A percentile compares a stretch with the other conserved stretches of the same genome.
Conservation (phyloP, 2,797 vertebrate genomes). For the Melanogrammus aeglefinus region DNA sequence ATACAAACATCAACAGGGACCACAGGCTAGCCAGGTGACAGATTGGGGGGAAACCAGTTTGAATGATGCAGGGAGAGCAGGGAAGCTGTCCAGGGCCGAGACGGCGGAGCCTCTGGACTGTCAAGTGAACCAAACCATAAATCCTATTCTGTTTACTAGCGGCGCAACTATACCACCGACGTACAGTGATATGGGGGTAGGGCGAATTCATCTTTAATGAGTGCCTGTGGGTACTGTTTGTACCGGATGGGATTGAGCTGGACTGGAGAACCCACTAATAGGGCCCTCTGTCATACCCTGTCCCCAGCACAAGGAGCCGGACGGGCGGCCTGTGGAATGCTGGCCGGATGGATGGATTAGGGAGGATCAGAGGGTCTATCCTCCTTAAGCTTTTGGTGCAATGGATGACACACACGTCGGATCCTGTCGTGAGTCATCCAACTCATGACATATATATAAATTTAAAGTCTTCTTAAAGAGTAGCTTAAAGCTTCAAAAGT, state of each 20-base stretch:
- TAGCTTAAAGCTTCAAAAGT: background rate
- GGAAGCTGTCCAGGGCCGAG: slow-evolving; percentile 32
- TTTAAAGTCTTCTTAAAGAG: too few species aligned
- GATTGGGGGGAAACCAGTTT: slow-evolving; percentile 36
- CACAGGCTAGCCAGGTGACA: slow-evolving; percentile 18
- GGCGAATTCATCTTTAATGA: background rate
- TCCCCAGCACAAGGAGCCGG: too few species aligned
- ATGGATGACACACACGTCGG: background rate
- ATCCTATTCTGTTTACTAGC: slow-evolving; percentile 14
- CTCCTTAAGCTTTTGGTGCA: slow-evolving; percentile 29
- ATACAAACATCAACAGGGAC: background rate
- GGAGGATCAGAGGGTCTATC: slow-evolving; percentile 17
- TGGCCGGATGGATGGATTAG: slow-evolving; percentile 3
- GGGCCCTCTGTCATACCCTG: too few species aligned
- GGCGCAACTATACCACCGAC: slow-evolving; percentile 2
- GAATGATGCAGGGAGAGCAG: slow-evolving; percentile 50
- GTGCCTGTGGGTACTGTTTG: too few species aligned
- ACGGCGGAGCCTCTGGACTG: slow-evolving; percentile 15
- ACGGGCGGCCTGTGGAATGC: too few species aligned
- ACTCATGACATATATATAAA: background rate
- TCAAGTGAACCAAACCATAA: slow-evolving; percentile 31
- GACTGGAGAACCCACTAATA: too few species aligned
- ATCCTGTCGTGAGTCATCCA: background rate
- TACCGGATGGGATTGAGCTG: too few species aligned
- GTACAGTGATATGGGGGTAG: background rate